Percentiles rank a stretch among this genome's conserved stretches.
phyloP scores from a whole-genome alignment of 2,797 vertebrate species.

The Xerus rutilus region DNA sequence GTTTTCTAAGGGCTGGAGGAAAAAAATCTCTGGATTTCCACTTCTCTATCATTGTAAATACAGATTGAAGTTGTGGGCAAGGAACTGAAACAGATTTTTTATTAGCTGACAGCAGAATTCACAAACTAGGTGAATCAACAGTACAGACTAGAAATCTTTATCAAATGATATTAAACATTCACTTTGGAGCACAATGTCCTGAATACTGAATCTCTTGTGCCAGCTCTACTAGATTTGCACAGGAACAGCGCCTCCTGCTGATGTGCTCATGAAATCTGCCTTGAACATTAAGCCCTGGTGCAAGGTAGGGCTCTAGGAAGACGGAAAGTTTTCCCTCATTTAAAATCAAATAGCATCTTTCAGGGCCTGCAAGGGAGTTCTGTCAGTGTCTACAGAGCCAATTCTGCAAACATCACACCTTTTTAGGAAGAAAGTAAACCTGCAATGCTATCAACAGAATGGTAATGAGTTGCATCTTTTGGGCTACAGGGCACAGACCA shows the following conservation, averaged over 20 bases:
- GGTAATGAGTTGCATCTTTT: not conserved
- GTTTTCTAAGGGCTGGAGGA: constrained; percentile 28
- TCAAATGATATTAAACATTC: constrained; percentile 68
- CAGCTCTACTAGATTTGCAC: constrained; percentile 60
- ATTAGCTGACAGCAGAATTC: constrained; percentile 40
- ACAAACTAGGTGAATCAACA: constrained; percentile 50
- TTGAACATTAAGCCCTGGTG: constrained; percentile 45
- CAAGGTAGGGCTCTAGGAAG: constrained; percentile 47
- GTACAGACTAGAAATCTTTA: constrained; percentile 72
- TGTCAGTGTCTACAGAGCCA: not conserved
- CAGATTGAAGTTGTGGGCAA: constrained; percentile 35
- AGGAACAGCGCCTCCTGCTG: constrained; percentile 78
- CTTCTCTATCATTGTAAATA: not conserved
- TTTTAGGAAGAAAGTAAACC: not conserved
- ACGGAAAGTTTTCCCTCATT: not conserved
- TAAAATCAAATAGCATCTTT: constrained; percentile 43
- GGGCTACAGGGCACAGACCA: not conserved
- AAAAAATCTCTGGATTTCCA: not conserved
- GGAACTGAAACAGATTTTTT: constrained; percentile 53
- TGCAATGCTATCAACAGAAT: not conserved
- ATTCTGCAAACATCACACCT: not conserved
- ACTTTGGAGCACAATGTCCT: not conserved
- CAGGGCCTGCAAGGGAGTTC: not conserved
- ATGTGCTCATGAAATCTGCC: constrained; percentile 63
- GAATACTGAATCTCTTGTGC: not conserved